These are phyloP conservation scores for Silurus glanis DNA, from an alignment of 2,113 vertebrate genomes.

Conservation along the genomic window DNA sequence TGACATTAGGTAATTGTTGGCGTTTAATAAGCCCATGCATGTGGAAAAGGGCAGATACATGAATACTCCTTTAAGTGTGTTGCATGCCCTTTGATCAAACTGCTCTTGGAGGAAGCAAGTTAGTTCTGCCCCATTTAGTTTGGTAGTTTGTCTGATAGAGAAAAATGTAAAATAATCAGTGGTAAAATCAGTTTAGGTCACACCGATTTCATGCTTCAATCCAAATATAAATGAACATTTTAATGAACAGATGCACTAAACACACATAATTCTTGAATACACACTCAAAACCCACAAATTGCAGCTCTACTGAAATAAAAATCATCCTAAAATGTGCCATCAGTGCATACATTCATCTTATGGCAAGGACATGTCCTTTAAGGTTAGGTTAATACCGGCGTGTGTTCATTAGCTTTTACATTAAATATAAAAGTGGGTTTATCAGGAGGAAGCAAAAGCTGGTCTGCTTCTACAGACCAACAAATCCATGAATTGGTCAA, in stretches of 20 bases:
- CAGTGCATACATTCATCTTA: background rate
- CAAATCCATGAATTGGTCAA: conserved; percentile 29
- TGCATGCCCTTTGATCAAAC: background rate
- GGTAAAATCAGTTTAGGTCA: background rate
- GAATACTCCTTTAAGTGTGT: background rate
- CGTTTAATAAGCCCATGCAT: background rate
- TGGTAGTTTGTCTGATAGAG: background rate
- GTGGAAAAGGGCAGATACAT: background rate
- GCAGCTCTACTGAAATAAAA: background rate
- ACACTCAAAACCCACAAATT: background rate
- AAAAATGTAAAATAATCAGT: background rate
- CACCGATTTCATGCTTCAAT: background rate
- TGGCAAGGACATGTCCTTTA: background rate
- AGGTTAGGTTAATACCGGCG: background rate
- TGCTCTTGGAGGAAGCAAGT: background rate
- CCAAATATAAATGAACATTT: background rate
- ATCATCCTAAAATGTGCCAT: background rate
- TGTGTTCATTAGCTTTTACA: background rate
- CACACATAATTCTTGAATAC: background rate
- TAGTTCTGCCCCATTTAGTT: background rate
- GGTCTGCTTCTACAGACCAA: conserved; percentile 1
- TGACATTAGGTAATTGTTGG: background rate
- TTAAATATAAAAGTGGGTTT: conserved; percentile 21
- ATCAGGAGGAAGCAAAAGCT: conserved; percentile 19
- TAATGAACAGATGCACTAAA: background rate